phyloP scores from a whole-genome alignment of 2,888 invertebrate genomes.

The Phengaris alcon region DNA sequence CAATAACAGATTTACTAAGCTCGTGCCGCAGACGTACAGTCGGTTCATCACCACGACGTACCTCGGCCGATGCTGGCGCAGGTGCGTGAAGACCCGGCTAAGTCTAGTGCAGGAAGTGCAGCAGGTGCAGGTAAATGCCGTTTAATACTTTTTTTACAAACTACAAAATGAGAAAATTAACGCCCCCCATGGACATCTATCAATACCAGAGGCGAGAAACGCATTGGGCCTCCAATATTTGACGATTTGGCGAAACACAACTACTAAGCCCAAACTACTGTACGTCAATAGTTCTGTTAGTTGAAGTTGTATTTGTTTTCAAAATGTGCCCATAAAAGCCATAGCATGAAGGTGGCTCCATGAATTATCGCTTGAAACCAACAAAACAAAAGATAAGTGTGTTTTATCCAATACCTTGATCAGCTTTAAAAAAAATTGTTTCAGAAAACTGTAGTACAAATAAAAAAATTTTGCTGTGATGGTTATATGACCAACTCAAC shows the following conservation, averaged over 20 bases:
- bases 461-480: constrained; percentile 37
- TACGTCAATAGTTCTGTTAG: too few species aligned
- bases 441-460: constrained; percentile 31
- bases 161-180: too few species aligned
- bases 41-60: constrained; percentile 40
- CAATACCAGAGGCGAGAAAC: too few species aligned
- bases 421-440: background rate
- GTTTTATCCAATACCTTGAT: background rate
- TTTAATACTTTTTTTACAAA: background rate
- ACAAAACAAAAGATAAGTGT: too few species aligned
- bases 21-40: constrained; percentile 26
- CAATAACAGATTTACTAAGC: background rate
- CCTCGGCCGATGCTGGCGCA: constrained; percentile 37
- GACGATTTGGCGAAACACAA: too few species aligned
- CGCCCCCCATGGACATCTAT: too few species aligned
- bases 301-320: too few species aligned
- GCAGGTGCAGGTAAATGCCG: constrained; percentile 35
- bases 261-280: too few species aligned
- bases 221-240: too few species aligned
- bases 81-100: constrained; percentile 37
- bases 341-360: too few species aligned
- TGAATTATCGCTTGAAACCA: too few species aligned
- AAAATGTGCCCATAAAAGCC: too few species aligned
- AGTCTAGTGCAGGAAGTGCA: constrained; percentile 19
- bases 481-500: constrained; percentile 37